Conservation (phyloP, 2,797 vertebrate species). For the Crenichthys baileyi region DNA sequence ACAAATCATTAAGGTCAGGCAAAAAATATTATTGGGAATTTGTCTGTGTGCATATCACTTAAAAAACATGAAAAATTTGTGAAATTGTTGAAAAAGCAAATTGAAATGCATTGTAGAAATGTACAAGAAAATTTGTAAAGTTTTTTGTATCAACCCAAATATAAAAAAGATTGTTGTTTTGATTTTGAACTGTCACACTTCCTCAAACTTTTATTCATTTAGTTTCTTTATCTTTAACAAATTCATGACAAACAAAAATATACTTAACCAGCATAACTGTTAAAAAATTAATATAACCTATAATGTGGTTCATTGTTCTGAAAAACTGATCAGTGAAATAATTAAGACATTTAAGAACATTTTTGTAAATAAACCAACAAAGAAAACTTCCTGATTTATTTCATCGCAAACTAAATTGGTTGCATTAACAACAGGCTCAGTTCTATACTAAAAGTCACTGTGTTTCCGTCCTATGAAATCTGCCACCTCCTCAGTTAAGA, state of each 20-base stretch:
- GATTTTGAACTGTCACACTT: neutral
- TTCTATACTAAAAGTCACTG: neutral
- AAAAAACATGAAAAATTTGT: too few species aligned
- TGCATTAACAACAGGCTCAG: neutral
- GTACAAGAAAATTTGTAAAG: neutral
- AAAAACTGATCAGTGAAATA: neutral
- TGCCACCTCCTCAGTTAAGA: neutral
- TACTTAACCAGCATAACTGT: neutral
- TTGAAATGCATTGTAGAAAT: neutral
- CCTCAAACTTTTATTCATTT: neutral
- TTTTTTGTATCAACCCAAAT: too few species aligned
- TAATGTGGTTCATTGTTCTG: neutral
- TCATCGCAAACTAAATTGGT: neutral
- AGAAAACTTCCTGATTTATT: neutral
- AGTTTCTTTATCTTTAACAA: neutral
- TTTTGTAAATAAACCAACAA: neutral
- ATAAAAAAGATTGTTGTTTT: neutral
- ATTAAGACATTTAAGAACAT: neutral
- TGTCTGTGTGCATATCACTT: too few species aligned
- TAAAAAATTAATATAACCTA: neutral
- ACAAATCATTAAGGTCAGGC: neutral
- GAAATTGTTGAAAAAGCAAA: neutral
- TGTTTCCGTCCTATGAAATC: neutral
- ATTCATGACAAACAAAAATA: neutral
- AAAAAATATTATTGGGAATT: neutral